Base-by-base conservation (phyloP, 2,888 invertebrate species). In the Scaptomyza reducta region DNA sequence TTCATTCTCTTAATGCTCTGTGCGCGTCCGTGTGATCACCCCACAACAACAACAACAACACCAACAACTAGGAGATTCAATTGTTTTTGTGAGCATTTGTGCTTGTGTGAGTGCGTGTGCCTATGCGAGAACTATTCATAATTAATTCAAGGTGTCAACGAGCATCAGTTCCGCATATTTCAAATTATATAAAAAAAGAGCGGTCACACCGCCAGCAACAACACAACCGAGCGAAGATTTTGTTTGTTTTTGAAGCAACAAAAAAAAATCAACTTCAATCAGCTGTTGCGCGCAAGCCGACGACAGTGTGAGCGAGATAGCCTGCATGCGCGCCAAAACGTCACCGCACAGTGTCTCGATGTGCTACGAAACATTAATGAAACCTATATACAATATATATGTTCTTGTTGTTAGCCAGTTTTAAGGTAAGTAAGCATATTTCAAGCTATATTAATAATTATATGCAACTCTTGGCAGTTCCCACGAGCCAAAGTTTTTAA, bases 301-400 rank as follows among this genome's bases (percentile, higher is more conserved):
- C 35, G 38, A 46, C 44, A 49, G 71, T 67, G 71, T 46, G 47
- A 75, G 54, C 50, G 72, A 77, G 70, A 74, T 29, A 84, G 70
- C 57, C 54, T 65, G 47, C 38, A 58, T 68, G 74, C 74, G 74
- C 75, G 81, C 74, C 79, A 85, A 82, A 84, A 77, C 76, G 66
- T 53, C 56, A 71, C 45, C 44, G 70, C 64, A 85, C 74, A 71
- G 77, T 82, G 82, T 50, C 60, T 44, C 16, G 14, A 59, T 22
- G 38, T 22, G 14, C 3, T 0, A 5, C 18, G 13, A 58, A 51
- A 46, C 27, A 2, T 16, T 13, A 7, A 47, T 61, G 41, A 66
- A 67, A 62, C 54, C 22, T 38, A 33, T 25, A 22, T 11, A 38
- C 7, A 10, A 27, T n/a, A 49, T 38, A 31, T 13, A 18, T n/a